Evolutionary conservation across 2,797 vertebrate genomes (phyloP).

Genomic region (Hylomyscus alleni): DNA sequence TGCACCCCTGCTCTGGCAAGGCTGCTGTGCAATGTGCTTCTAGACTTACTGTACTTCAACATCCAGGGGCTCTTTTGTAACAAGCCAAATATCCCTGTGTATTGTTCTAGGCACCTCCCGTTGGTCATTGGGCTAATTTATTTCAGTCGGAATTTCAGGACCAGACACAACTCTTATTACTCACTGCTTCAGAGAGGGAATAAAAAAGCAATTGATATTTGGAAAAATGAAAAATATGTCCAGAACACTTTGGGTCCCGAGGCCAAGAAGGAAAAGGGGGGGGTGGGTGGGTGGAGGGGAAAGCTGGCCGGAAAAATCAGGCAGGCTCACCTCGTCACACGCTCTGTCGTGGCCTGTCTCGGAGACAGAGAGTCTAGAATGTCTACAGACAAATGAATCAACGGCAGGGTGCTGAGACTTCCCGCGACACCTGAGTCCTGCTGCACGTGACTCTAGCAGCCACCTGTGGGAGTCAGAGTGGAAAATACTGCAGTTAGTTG

Average conservation of each 20-base stretch:
- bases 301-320: constrained; percentile 71
- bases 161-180: constrained; percentile 86
- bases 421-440: constrained; percentile 72
- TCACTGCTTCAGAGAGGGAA: constrained; percentile 85
- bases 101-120: constrained; percentile 87
- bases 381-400: constrained; percentile 83
- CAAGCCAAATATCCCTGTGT: constrained; percentile 80
- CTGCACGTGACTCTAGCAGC: constrained; percentile 75
- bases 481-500: constrained; percentile 46
- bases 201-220: constrained; percentile 86
- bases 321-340: constrained; percentile 75
- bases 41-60: constrained; percentile 82
- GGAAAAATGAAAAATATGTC: constrained; percentile 89
- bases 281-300: not conserved
- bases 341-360: constrained; percentile 77
- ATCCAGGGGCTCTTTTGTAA: constrained; percentile 82
- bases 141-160: constrained; percentile 87
- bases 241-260: constrained; percentile 82
- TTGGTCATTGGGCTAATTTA: constrained; percentile 81
- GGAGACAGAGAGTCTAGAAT: constrained; percentile 79
- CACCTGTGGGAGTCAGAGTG: constrained; percentile 67
- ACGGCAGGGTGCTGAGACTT: constrained; percentile 18
- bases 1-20: constrained; percentile 71
- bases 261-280: constrained; percentile 76
- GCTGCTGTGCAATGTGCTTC: not conserved